Evolutionary conservation across 2,113 vertebrate species (phyloP), one percentile per base, ranked within the genome.

Genomic region (Smithornis capensis): DNA sequence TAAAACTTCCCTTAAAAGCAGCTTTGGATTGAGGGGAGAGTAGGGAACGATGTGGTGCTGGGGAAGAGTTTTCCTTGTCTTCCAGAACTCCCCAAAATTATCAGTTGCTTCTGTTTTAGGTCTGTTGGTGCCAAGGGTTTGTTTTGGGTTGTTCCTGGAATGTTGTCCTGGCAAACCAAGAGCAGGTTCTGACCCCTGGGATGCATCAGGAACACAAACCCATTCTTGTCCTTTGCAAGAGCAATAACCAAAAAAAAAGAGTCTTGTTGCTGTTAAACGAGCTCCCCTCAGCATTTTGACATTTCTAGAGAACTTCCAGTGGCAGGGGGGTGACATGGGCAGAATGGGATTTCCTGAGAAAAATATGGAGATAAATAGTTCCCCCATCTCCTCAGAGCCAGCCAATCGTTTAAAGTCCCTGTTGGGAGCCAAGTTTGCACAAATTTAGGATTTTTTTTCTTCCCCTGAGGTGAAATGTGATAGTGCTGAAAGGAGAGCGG

Each of bases 131-230:
- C 64, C 0, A 23, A 78, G 37, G 55, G 53, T 80, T 92, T 45
- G 75, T 49, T 60, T 40, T 55, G n/a, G 24, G 65, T 31, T 64
- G 70, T 56, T 91, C 83, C 50, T 81, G 37, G 81, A 70, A 59
- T 1, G 35, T 38, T 31, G 84, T 76, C 94, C 92, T 68, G 22
- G 22, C 11, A 8, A 27, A 90, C 63, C 33, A 68, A 91, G 42
- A 67, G 90, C 97, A 97, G 97, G 91, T 97, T 84, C 73, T 6
- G 27, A 79, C 90, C 95, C 95, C 95, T 96, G 97, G 97, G 69
- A 87, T 10, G 83, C 44, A 94, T 71, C 71, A 68, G 80, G 92
- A 49, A 25, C 69, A 74, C 76, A 93, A 91, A 50, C 87, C 65
- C 5, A 4, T 63, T 91, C 84, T 95, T 92, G 87, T 81, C 90